Evolutionary conservation across 64 coral and sea anemone species (phyloP), one percentile per base, ranked within the genome.

Genomic region (Pocillopora damicornis): DNA sequence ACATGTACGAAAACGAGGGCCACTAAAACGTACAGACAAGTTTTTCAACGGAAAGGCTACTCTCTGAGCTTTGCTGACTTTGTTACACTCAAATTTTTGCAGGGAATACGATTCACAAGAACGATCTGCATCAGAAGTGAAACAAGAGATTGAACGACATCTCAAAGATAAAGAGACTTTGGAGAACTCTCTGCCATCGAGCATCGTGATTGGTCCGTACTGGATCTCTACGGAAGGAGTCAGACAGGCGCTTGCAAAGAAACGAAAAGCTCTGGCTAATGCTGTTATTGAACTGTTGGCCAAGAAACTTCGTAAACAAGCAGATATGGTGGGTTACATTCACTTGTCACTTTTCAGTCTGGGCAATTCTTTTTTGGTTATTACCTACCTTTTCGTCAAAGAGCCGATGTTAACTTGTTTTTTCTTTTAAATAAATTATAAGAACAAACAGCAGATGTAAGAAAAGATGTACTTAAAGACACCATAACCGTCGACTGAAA

Each of bases 121-220:
- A 12, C 93, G 92, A 25, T 86, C 93, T 30, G 97, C 97, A 38
- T 91, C 93, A 66, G 97, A 99, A 56, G 97, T 99, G 20, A 99
- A 99, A 11, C 97, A 99, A 37, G 97, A 99, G 73, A 99, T 99
- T 42, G 97, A 99, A 73, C 78, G 93, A 36, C 97, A 99, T 74
- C 56, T 99, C 37, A 59, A 92, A 78, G 90, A 99, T 59, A 99
- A 99, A 74, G 97, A 99, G 45, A 81, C 84, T 18, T 69, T 99
- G 11, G 97, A 99, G 60, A 99, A 93, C 88, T 90, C 87, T 12
- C 25, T 99, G 59, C 97, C 97, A 51, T 99, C 97, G 4, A 90
- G 75, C 38, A 92, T 99, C 72, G 93, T 99, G 60, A 99, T 99
- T 77, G 97, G 97, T 75, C 84, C 97, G 22, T 95, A 88, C 61